phyloP scores from a whole-genome alignment of 92 coral and sea anemone genomes.

The Paramuricea clavata region DNA sequence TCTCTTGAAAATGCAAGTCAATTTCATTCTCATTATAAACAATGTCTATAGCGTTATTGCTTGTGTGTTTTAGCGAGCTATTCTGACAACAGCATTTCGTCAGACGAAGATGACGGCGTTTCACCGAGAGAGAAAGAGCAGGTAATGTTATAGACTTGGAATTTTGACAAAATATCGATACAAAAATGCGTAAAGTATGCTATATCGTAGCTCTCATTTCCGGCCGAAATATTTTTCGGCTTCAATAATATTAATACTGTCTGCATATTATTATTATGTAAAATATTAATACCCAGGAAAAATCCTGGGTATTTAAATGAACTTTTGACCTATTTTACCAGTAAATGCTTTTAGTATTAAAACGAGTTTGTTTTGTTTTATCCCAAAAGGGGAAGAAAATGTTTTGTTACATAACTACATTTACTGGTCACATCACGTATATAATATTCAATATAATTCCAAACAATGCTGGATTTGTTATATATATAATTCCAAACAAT shows the following conservation, averaged over 20 bases:
- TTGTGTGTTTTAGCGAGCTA: conserved; percentile 84
- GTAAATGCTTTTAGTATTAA: background rate
- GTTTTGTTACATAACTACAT: background rate
- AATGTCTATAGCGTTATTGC: conserved; percentile 25
- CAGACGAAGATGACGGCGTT: conserved; percentile 93
- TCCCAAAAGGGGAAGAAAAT: background rate
- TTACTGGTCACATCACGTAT: background rate
- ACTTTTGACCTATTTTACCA: background rate
- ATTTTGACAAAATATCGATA: background rate
- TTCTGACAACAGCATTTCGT: conserved; percentile 91
- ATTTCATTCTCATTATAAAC: conserved; percentile 35
- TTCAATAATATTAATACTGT: conserved; percentile 1
- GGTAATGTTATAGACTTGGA: conserved; percentile 60
- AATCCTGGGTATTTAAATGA: background rate
- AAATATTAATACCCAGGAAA: background rate
- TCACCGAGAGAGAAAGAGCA: conserved; percentile 96
- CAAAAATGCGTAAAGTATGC: background rate
- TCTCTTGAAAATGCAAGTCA: conserved; percentile 23
- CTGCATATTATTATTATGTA: background rate
- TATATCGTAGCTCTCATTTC: conserved; percentile 1
- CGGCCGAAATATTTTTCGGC: background rate
- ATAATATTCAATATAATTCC: background rate
- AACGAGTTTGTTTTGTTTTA: background rate
- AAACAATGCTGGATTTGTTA: conserved; percentile 14
- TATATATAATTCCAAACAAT: too few species aligned